Base-by-base conservation (phyloP, 2,113 vertebrate genomes). In the Polyodon spathula region DNA sequence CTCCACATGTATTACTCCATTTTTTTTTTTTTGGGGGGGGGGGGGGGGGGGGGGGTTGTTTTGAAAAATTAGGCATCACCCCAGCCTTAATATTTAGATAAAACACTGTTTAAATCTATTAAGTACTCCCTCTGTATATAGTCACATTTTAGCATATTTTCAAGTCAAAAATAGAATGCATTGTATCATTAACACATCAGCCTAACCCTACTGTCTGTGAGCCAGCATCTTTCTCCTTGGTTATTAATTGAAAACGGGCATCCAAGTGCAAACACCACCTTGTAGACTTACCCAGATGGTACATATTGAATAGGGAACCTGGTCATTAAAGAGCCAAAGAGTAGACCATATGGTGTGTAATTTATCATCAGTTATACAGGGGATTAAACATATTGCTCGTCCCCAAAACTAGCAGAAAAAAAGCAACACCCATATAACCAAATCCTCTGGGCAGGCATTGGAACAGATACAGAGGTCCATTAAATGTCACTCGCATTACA, bases 321-420 rank as follows among this genome's bases (percentile, higher is more conserved):
- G 62, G 61, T 61, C 60, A 61, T 46, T 15, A 44, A 42, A 48
- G 48, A 37, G 50, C 51, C 43, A 54, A 14, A 8, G 41, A 59
- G 42, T 54, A 37, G 42, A 5, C 66, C 64, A 71, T 73, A 72
- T 75, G 70, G 57, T 37, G 59, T 58, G 39, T 67, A 40, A 69
- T 65, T 65, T 60, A 66, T 69, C 37, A 46, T 9, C 9, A 58
- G 16, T 61, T 61, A 53, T 59, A 46, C 44, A 51, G 54, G 4
- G 44, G 56, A 39, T 41, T 39, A n/a, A 56, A 54, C 17, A 6
- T 44, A 64, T 38, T 66, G 41, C 15, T 42, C 40, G 56, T 48
- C 40, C 17, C n/a, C 15, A 50, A 60, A 60, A 39, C 46, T 8
- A 56, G 11, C 12, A 51, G 51, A 39, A 42, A 63, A 40, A 54